Conservation (phyloP, 1,140 invertebrate genomes). For the Ganaspis sp. region DNA sequence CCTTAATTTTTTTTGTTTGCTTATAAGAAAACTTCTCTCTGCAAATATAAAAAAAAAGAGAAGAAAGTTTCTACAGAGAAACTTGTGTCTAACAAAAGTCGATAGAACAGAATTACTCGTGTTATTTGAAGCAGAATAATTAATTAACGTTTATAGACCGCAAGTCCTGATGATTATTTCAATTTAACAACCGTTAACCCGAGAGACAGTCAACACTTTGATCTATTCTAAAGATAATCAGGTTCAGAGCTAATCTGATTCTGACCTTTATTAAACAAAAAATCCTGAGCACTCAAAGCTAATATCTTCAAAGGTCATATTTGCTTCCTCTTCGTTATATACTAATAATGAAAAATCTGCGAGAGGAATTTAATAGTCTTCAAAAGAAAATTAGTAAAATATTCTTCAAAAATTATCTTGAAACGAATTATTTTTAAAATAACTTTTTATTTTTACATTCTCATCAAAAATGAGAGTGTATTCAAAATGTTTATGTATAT, state of each 20-base stretch:
- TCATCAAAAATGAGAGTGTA: no score
- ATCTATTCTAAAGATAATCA: neutral
- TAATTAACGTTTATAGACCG: neutral
- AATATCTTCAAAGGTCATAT: slow-evolving; percentile 17
- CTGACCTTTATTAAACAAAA: neutral
- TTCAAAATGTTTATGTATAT: no score
- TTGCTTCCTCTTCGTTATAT: neutral
- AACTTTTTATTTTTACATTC: no score
- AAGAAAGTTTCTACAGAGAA: neutral
- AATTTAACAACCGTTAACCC: neutral
- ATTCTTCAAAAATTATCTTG: no score
- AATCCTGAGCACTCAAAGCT: neutral
- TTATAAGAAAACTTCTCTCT: no score
- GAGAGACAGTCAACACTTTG: neutral
- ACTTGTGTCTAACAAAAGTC: neutral
- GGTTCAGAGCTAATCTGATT: neutral
- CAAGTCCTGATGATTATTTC: neutral
- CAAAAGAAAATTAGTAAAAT: no score
- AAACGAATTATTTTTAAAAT: no score
- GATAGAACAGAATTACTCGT: neutral
- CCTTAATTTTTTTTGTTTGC: no score
- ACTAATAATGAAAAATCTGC: neutral
- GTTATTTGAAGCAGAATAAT: neutral
- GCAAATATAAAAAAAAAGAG: no score
- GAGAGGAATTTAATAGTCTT: no score